Base-by-base conservation (phyloP, 1,140 invertebrate genomes). In the Pseudomyrmex concolor region DNA sequence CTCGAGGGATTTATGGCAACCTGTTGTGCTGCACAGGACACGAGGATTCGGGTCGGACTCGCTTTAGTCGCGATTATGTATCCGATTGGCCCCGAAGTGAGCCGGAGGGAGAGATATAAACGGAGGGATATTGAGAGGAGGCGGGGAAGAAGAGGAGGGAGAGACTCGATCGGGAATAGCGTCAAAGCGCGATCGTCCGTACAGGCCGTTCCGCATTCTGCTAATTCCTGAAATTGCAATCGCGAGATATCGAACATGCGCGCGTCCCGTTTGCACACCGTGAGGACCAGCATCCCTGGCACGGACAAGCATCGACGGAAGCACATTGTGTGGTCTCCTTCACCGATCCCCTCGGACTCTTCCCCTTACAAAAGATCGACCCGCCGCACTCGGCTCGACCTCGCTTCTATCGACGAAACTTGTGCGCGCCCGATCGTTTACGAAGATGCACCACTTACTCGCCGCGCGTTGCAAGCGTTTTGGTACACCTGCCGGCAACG, bases 201-300 rank as follows among this genome's bases (percentile, higher is more conserved):
- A 76, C 80, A 86, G 83, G 60, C 83, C 51, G 83, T 85, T 81
- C 74, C 55, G 73, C 74, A 88, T 88, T 88, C 87, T 88, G 87
- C 83, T 88, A 88, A 88, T 88, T 85, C 87, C 86, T 82, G 86
- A 77, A 85, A 88, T 88, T 87, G 84, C 85, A 86, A 73, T 59
- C 83, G 86, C 80, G 76, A 86, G 67, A 74, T 60, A 87, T 87
- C 86, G 86, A 80, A 87, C 85, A 87, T 87, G 86, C 81, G 85
- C 82, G 68, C 73, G 68, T 87, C 72, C 86, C 81, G 60, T 51
- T 68, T 64, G 66, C 76, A 50, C 76, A 84, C 86, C 85, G 68
- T 85, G 85, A 72, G 73, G 63, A 45, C 54, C 86, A 85, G 83
- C 86, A 87, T 88, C 86, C 60, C 55, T 88, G 83, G 86, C 86